These are phyloP conservation scores for Dendrolimus kikuchii DNA, from an alignment of 1,140 invertebrate genomes.

Conservation along the genomic window DNA sequence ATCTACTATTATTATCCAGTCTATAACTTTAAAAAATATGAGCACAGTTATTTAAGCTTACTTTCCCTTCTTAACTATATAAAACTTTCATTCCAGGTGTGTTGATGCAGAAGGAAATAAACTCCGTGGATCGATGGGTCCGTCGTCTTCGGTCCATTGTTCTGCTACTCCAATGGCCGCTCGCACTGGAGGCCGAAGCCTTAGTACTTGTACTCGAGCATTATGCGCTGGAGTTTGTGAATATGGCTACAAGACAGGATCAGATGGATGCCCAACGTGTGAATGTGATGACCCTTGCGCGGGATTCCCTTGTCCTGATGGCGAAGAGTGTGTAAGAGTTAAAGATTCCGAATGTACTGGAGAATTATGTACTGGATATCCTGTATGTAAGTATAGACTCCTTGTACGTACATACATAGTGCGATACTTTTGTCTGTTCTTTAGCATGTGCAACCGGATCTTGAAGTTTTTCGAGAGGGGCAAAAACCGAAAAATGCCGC, in stretches of 20 bases:
- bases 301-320: slow-evolving; percentile 80
- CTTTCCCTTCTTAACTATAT: not conserved
- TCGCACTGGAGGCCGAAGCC: slow-evolving; percentile 53
- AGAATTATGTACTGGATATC: slow-evolving; percentile 81
- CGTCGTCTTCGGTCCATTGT: slow-evolving; percentile 80
- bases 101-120: slow-evolving; percentile 84
- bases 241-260: slow-evolving; percentile 85
- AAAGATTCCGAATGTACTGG: slow-evolving; percentile 79
- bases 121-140: slow-evolving; percentile 83
- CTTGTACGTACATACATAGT: not conserved
- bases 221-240: slow-evolving; percentile 87
- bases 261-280: slow-evolving; percentile 86
- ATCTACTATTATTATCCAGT: too few species aligned
- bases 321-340: slow-evolving; percentile 82
- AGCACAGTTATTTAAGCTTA: not conserved
- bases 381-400: slow-evolving; percentile 76
- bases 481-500: too few species aligned
- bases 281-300: slow-evolving; percentile 90
- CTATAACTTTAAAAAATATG: too few species aligned
- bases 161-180: slow-evolving; percentile 39
- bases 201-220: slow-evolving; percentile 64
- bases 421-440: too few species aligned
- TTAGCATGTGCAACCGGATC: too few species aligned
- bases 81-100: slow-evolving; percentile 63
- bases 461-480: too few species aligned